Evolutionary conservation across 2,888 invertebrate species (phyloP), one percentile per base, ranked within the genome.

Genomic region (Idaea aversata): DNA sequence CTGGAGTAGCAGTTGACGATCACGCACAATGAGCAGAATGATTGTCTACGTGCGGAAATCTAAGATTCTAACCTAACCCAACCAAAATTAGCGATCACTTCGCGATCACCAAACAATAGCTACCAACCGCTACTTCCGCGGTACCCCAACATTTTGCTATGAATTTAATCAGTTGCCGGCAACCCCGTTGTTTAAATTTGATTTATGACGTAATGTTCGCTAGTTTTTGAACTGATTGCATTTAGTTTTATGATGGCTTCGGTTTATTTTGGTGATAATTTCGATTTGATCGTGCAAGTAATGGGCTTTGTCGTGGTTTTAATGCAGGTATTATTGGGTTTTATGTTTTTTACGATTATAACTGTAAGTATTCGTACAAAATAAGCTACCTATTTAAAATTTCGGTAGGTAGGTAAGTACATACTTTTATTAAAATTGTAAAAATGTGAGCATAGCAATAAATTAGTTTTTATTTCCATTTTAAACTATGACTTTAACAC

Each of bases 141-240:
- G 70, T 70, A 71, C 65, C 34, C 57, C 47, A 13, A 69, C 74
- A 70, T 72, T 77, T 76, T 71, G 80, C 76, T 79, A 83, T 83
- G 85, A 84, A 83, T 85, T 85, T 87, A 87, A 88, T 88, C 87
- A 87, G 84, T 79, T 76, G 72, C 76, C 70, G 72, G 72, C 77
- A 64, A 69, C 77, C 78, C 77, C 81, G 82, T 85, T 85, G 85
- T 85, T 85, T 80, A 83, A 79, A 78, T 82, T 80, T 88, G 88
- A 89, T 88, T 88, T 88, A 88, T 83, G 74, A 74, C 79, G 76
- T 81, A 81, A 78, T 78, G 79, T 79, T 78, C 81, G 81, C 77
- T 84, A 86, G 84, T 86, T 88, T 88, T 88, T 88, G 88, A 86
- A 79, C 76, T 83, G 84, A 86, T 85, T 82, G 81, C 82, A 81